phyloP scores from a whole-genome alignment of 2,888 invertebrate species.

The Aricia artaxerxes region DNA sequence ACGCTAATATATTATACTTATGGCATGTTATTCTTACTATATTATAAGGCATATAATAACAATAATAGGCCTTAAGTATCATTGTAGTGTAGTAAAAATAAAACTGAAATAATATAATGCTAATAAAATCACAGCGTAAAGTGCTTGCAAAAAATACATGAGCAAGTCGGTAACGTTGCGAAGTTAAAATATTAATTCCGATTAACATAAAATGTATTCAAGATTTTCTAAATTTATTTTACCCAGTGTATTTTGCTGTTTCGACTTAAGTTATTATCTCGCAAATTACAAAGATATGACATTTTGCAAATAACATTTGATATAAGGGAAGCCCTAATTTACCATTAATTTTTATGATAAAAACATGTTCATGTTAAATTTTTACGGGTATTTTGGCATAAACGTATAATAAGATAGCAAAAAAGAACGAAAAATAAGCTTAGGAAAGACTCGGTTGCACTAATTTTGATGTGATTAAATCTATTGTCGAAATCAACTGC shows the following conservation, averaged over 20 bases:
- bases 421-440: neutral
- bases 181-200: constrained; percentile 1
- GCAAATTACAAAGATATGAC: neutral
- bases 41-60: too few species aligned
- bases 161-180: neutral
- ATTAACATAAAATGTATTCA: constrained; percentile 9
- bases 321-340: neutral
- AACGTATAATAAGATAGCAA: neutral
- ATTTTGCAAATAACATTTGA: constrained; percentile 12
- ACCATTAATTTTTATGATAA: neutral
- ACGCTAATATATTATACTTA: too few species aligned
- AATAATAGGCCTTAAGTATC: too few species aligned
- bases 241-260: neutral
- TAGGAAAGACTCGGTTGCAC: neutral
- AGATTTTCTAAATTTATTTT: constrained; percentile 16
- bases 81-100: neutral
- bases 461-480: constrained; percentile 60
- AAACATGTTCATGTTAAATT: neutral
- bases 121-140: neutral
- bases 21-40: too few species aligned
- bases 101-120: neutral
- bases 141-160: neutral
- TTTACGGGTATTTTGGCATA: neutral
- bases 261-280: neutral
- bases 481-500: constrained; percentile 57